Conservation (phyloP, 2,888 invertebrate genomes). For the Cryptops parisi region DNA sequence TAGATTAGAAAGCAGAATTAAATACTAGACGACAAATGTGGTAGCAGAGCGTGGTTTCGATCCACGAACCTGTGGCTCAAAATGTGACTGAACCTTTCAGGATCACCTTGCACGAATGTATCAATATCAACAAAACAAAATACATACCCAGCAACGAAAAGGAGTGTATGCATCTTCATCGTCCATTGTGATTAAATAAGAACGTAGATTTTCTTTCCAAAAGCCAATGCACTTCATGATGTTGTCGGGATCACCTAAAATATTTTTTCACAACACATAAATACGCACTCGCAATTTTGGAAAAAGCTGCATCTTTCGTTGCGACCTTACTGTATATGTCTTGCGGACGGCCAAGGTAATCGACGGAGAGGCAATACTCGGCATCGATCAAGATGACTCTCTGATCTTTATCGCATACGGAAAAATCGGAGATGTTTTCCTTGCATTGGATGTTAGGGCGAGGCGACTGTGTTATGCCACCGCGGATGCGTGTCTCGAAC, state of each 20-base stretch:
- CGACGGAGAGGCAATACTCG: slow-evolving; percentile 91
- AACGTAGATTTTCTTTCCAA: slow-evolving; percentile 95
- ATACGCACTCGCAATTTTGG: too few relatives aligned
- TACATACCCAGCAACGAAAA: slow-evolving; percentile 84
- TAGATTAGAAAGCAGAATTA: too few relatives aligned
- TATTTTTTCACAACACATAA: too few relatives aligned
- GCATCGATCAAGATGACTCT: slow-evolving; percentile 90
- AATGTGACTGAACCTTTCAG: too few relatives aligned
- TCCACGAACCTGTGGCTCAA: too few relatives aligned
- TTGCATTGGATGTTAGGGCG: slow-evolving; percentile 85
- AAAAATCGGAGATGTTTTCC: slow-evolving; percentile 85
- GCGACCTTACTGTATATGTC: slow-evolving; percentile 72
- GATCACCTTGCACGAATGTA: too few relatives aligned
- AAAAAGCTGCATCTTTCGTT: neutral
- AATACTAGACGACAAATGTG: too few relatives aligned
- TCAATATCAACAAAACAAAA: too few relatives aligned
- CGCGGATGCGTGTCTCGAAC: slow-evolving; percentile 86
- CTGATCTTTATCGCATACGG: slow-evolving; percentile 88
- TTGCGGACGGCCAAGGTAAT: slow-evolving; percentile 82
- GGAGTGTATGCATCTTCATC: slow-evolving; percentile 89
- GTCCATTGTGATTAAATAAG: slow-evolving; percentile 90
- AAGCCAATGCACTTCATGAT: slow-evolving; percentile 93
- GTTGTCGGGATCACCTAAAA: slow-evolving; percentile 66
- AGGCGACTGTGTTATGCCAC: slow-evolving; percentile 86
- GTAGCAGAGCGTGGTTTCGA: too few relatives aligned